Conservation (phyloP, 2,797 vertebrate genomes). For the Scolopax bukidnonensis region DNA sequence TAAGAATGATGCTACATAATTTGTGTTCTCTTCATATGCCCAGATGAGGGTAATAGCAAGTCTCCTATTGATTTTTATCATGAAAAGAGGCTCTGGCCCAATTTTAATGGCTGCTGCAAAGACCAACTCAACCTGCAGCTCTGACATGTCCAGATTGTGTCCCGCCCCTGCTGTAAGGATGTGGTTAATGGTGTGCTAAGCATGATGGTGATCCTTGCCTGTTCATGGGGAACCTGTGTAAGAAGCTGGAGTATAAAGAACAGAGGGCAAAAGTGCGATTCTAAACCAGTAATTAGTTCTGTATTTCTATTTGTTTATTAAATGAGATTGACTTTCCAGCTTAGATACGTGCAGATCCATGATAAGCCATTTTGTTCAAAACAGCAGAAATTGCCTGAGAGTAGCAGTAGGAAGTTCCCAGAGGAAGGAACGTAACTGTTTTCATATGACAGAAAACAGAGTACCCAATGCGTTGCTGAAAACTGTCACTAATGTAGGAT, state of each 20-base stretch:
- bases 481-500: not conserved
- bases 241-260: not conserved
- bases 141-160: not conserved
- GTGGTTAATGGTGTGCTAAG: not conserved
- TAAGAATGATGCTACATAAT: not conserved
- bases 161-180: not conserved
- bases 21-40: not conserved
- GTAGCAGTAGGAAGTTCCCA: not conserved
- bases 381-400: not conserved
- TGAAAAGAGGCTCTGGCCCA: not conserved
- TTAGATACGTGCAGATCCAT: not conserved
- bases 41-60: not conserved
- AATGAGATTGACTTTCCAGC: not conserved
- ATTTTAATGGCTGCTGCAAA: not conserved
- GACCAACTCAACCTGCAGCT: not conserved
- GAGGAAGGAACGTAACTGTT: not conserved
- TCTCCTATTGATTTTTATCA: not conserved
- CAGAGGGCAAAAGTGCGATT: not conserved
- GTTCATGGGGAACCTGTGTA: not conserved
- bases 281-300: not conserved
- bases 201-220: not conserved
- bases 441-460: not conserved
- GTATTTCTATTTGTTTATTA: not conserved
- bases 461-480: not conserved
- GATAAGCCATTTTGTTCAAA: not conserved